phyloP scores from a whole-genome alignment of 2,113 vertebrate genomes.

The Apteryx mantelli region DNA sequence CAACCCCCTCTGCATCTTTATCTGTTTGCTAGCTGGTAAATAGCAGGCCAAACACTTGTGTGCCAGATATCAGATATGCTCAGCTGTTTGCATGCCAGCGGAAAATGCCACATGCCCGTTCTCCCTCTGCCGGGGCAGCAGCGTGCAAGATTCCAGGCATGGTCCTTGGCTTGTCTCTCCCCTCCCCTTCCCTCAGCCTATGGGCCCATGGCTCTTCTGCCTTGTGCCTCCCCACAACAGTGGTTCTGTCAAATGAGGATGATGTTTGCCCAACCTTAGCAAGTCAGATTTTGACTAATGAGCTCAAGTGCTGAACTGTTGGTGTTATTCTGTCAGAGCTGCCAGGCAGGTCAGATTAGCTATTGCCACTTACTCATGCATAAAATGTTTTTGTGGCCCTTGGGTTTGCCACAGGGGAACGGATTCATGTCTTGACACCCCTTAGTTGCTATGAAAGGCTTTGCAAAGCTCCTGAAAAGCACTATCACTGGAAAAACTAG shows the following conservation, averaged over 20 bases:
- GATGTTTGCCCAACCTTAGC: constrained; percentile 25
- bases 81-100: constrained; percentile 65
- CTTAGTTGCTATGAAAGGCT: not conserved
- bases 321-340: constrained; percentile 8
- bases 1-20: constrained; percentile 21
- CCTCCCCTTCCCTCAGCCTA: not conserved
- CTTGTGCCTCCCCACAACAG: not conserved
- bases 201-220: not conserved
- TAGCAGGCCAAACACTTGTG: constrained; percentile 47
- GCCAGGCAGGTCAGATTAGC: constrained; percentile 24
- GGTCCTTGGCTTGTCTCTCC: not conserved
- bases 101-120: constrained; percentile 60
- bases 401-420: not conserved
- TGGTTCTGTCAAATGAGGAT: not conserved
- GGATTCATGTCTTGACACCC: not conserved
- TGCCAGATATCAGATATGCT: constrained; percentile 62
- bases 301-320: constrained; percentile 1
- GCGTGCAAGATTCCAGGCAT: constrained; percentile 3
- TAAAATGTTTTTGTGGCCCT: not conserved
- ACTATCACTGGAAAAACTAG: constrained; percentile 62
- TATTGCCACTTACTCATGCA: not conserved
- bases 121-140: not conserved
- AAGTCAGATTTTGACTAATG: constrained; percentile 38
- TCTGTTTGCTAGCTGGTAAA: constrained; percentile 32
- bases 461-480: constrained; percentile 61